phyloP scores from a whole-genome alignment of 2,888 invertebrate species.

The Aquatica leii region DNA sequence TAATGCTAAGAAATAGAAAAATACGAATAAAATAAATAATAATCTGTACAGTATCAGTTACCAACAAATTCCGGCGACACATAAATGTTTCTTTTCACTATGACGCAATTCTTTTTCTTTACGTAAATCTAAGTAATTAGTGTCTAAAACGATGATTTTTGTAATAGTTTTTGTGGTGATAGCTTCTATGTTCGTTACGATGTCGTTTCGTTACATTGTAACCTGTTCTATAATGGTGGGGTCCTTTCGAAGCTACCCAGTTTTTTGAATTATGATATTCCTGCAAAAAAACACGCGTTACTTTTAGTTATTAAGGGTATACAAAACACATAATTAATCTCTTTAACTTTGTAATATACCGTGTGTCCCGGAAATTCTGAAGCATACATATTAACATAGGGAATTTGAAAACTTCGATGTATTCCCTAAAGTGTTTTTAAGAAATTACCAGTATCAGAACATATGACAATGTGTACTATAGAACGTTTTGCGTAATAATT shows the following conservation, averaged over 20 bases:
- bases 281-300: slow-evolving; percentile 40
- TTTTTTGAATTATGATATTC: slow-evolving; percentile 63
- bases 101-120: neutral
- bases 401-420: no score
- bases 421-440: no score
- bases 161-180: slow-evolving; percentile 56
- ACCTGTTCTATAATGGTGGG: slow-evolving; percentile 51
- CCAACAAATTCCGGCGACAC: neutral
- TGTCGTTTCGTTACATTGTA: slow-evolving; percentile 52
- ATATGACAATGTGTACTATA: no score
- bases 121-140: slow-evolving; percentile 38
- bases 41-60: slow-evolving; percentile 12
- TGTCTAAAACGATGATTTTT: slow-evolving; percentile 56
- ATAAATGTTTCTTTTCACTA: neutral
- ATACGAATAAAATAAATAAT: slow-evolving; percentile 26
- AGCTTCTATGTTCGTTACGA: slow-evolving; percentile 50
- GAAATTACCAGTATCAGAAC: no score
- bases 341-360: no score
- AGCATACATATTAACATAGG: no score
- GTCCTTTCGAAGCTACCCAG: slow-evolving; percentile 56
- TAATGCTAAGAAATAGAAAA: slow-evolving; percentile 12
- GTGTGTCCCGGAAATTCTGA: no score
- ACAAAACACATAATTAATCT: no score
- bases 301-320: no score
- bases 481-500: no score